A percentile compares a stretch with the other conserved stretches of the same genome.
These are phyloP conservation scores for Himalopsyche kuldschensis DNA, from an alignment of 2,888 invertebrate species.

Conservation along the genomic window DNA sequence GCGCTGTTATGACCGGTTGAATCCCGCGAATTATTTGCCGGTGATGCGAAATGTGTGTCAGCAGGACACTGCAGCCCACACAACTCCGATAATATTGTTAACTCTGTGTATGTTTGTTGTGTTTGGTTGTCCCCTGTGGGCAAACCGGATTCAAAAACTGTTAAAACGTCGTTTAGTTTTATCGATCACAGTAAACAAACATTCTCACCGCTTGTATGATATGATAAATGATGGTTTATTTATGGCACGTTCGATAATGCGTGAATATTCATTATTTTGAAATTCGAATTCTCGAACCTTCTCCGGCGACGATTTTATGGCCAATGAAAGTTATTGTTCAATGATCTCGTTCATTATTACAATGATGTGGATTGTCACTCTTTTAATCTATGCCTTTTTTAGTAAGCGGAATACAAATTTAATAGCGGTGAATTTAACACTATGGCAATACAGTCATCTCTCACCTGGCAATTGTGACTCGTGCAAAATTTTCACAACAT, in stretches of 20 bases:
- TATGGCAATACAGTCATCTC: too few relatives aligned
- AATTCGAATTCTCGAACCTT: background rate
- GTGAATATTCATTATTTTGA: background rate
- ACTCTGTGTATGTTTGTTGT: background rate
- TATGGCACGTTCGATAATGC: background rate
- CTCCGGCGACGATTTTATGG: background rate
- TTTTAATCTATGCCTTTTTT: too few relatives aligned
- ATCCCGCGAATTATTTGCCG: background rate
- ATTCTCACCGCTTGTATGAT: background rate
- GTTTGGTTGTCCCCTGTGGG: background rate
- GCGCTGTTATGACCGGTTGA: background rate
- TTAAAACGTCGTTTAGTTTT: background rate
- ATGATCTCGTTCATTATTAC: background rate
- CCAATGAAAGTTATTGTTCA: background rate
- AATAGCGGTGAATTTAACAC: too few relatives aligned
- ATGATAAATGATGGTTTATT: background rate
- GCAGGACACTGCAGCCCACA: background rate
- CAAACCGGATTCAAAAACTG: background rate
- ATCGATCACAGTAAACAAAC: background rate
- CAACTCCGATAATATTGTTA: background rate
- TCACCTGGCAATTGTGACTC: too few relatives aligned
- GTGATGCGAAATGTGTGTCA: background rate
- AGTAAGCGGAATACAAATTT: too few relatives aligned
- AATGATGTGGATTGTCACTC: background rate
- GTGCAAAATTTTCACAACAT: too few relatives aligned